phyloP scores from a whole-genome alignment of 2,797 vertebrate species.

The Cirrhinus molitorella region DNA sequence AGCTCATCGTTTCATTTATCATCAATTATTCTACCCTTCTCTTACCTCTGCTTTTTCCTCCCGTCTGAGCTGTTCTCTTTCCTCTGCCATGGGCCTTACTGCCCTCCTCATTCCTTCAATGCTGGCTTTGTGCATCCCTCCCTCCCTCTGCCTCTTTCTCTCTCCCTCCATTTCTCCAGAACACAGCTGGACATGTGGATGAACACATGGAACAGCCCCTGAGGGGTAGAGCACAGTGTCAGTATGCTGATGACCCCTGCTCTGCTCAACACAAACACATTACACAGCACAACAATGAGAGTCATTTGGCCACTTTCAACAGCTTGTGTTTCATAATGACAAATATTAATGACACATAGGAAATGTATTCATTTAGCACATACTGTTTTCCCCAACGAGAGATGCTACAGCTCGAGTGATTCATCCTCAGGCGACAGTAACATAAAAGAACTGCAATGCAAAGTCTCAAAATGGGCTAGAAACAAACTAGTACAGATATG shows the following conservation, averaged over 20 bases:
- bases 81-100: slow-evolving; percentile 30
- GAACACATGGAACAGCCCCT: slow-evolving; percentile 52
- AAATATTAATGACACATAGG: slow-evolving; percentile 22
- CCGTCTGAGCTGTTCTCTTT: slow-evolving; percentile 28
- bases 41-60: slow-evolving; percentile 16
- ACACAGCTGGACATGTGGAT: slow-evolving; percentile 58
- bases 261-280: slow-evolving; percentile 48
- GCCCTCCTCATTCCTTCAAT: slow-evolving; percentile 49
- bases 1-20: slow-evolving; percentile 30
- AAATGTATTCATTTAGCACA: slow-evolving; percentile 24
- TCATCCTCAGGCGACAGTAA: slow-evolving; percentile 17
- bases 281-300: slow-evolving; percentile 29
- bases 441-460: slow-evolving; percentile 10
- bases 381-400: not conserved
- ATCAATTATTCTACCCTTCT: slow-evolving; percentile 8
- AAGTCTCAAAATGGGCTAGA: not conserved
- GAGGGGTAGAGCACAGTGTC: slow-evolving; percentile 48
- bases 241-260: slow-evolving; percentile 53
- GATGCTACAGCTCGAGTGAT: not conserved
- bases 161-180: slow-evolving; percentile 51
- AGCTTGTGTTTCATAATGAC: slow-evolving; percentile 17
- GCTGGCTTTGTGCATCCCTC: slow-evolving; percentile 51
- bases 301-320: slow-evolving; percentile 43
- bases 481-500: not conserved
- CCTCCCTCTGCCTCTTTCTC: slow-evolving; percentile 46